Percentiles rank a stretch among this genome's conserved stretches.
phyloP scores from a whole-genome alignment of 2,888 invertebrate species.

The Chromoteleia sp. region DNA sequence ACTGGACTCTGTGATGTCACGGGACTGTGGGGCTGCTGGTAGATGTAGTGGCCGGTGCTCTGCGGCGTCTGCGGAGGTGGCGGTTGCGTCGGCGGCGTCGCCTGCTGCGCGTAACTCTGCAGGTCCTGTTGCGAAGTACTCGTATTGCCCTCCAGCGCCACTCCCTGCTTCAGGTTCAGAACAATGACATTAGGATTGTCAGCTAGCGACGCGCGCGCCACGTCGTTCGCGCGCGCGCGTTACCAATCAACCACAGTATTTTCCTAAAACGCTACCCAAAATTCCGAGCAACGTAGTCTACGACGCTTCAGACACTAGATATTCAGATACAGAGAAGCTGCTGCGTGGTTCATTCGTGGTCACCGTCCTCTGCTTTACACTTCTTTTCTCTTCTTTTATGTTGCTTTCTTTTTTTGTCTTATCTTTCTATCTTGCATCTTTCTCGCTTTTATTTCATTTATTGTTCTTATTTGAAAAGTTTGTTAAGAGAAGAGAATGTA shows the following conservation, averaged over 20 bases:
- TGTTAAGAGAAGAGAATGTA: no score
- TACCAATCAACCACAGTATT: no score
- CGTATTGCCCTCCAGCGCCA: conserved; percentile 88
- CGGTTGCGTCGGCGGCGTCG: conserved; percentile 81
- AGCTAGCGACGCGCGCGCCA: background rate
- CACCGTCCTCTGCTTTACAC: no score
- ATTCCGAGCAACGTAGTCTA: conserved; percentile 47
- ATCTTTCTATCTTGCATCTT: no score
- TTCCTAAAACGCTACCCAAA: conserved; percentile 32
- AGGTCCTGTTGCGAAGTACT: conserved; percentile 87
- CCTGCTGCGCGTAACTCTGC: conserved; percentile 85
- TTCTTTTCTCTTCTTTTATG: no score
- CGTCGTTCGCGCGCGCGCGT: background rate
- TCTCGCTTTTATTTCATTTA: no score
- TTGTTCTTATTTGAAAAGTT: no score
- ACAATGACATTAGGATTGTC: conserved; percentile 41
- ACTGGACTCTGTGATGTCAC: conserved; percentile 83
- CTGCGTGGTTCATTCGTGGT: conserved; percentile 22
- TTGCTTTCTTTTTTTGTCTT: no score
- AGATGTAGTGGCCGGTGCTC: conserved; percentile 82
- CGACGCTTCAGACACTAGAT: no score
- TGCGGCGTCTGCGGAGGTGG: conserved; percentile 80
- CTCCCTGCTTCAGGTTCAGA: conserved; percentile 84
- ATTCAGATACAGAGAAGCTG: conserved; percentile 9
- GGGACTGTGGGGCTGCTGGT: conserved; percentile 82